Evolutionary conservation across 1,140 invertebrate genomes (phyloP).

Genomic region (Spodoptera litura): DNA sequence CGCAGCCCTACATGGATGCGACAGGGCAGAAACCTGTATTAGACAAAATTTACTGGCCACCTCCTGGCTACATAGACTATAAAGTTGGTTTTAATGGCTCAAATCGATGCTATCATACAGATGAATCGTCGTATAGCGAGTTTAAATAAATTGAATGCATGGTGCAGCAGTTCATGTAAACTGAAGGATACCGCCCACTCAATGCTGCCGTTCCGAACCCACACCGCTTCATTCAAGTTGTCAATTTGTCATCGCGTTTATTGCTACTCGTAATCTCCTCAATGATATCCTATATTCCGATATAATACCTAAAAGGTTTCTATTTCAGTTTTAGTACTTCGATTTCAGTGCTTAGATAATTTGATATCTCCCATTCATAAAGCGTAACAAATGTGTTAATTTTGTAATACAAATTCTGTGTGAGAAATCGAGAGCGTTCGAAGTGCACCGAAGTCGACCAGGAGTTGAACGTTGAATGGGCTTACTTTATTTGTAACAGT

Average conservation of each 20-base stretch:
- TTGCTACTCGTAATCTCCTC: constrained; percentile 4
- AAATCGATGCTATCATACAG: constrained; percentile 69
- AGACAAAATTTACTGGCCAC: constrained; percentile 68
- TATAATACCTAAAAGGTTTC: not conserved
- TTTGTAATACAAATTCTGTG: not conserved
- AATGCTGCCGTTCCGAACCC: not conserved
- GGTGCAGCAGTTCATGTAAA: constrained; percentile 55
- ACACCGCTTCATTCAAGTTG: constrained; percentile 8
- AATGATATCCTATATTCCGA: not conserved
- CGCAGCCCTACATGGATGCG: constrained; percentile 60
- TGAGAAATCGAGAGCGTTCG: constrained; percentile 12
- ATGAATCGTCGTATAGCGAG: constrained; percentile 61
- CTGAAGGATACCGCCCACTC: constrained; percentile 55
- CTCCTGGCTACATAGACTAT: constrained; percentile 56
- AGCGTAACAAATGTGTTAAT: too few relatives aligned
- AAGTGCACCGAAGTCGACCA: not conserved
- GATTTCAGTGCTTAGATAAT: not conserved
- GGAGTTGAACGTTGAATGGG: not conserved
- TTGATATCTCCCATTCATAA: not conserved
- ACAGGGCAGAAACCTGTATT: constrained; percentile 70
- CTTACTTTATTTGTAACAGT: constrained; percentile 15
- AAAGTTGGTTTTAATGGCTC: constrained; percentile 68
- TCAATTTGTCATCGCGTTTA: constrained; percentile 18
- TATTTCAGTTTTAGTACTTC: not conserved
- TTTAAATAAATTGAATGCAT: constrained; percentile 62